A percentile compares a stretch with the other conserved stretches of the same genome.
Conservation (phyloP, 2,113 vertebrate genomes). For the Megaptera novaeangliae region DNA sequence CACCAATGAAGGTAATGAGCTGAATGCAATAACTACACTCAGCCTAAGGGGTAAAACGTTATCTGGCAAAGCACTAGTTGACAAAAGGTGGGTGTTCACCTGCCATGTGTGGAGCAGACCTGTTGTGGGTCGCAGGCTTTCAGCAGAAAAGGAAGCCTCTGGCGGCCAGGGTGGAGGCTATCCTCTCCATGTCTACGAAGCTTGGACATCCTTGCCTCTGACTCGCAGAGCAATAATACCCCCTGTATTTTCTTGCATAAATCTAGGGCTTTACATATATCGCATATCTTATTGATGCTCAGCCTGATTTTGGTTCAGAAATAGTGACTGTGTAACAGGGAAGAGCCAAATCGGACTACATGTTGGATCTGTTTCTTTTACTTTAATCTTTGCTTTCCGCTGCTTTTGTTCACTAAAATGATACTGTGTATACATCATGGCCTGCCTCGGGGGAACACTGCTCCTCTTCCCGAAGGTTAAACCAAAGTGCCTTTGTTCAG, state of each 20-base stretch:
- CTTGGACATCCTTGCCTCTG: not conserved
- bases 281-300: not conserved
- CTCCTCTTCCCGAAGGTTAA: too few species aligned
- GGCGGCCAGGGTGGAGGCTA: not conserved
- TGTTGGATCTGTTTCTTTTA: too few species aligned
- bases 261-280: not conserved
- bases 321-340: not conserved
- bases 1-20: not conserved
- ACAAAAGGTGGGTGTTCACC: not conserved
- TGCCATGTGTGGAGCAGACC: accelerated
- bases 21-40: not conserved
- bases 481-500: too few species aligned
- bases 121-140: not conserved
- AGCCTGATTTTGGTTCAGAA: not conserved
- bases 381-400: too few species aligned
- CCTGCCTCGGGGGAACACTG: too few species aligned
- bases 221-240: not conserved
- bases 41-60: not conserved
- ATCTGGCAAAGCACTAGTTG: not conserved
- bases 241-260: not conserved
- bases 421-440: too few species aligned
- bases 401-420: too few species aligned
- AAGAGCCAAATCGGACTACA: too few species aligned
- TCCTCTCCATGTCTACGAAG: not conserved
- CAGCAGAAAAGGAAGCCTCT: not conserved